Base-by-base conservation (phyloP, 2,888 invertebrate species). In the Syrista parreyssii region DNA sequence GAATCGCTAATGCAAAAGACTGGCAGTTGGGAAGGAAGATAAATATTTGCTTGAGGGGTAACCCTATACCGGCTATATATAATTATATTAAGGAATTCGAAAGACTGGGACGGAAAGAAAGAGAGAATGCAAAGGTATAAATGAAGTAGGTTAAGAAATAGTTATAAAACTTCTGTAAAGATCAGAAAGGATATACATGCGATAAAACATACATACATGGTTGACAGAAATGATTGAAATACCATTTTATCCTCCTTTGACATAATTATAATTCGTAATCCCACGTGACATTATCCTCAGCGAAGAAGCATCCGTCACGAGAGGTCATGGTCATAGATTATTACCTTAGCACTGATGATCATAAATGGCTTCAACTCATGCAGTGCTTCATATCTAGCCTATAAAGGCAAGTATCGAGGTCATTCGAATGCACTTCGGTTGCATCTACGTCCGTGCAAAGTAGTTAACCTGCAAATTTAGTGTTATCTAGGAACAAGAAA, bases 311-410 rank as follows among this genome's bases (percentile, higher is more conserved):
- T 55, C 55, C 55, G 55, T 9, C 23, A 23, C 23, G 12, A 69
- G 78, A 79, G 82, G 84, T 83, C 87, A 88, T 35, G 87, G 87
- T 81, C 83, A 83, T 30, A 36, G 78, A 82, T 80, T 72, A 74
- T 36, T 73, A 73, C 72, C 76, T 75, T 72, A 69, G 35, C 55
- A 75, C 35, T 76, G 78, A 74, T 12, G 76, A 79, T 81, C 68
- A 73, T 79, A 78, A 82, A 84, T 78, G 88, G 88, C 87, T 87
- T 87, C 76, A 78, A 80, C 34, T 12, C 79, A 83, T 85, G 84
- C 72, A 76, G 85, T 87, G 88, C 87, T 88, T 88, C 88, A 72
- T 77, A 34, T 71, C 76, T 76, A 80, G 40, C 77, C 82, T 88
- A 88, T 86, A 88, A 87, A 86, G 84, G 77, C 30, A 30, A 23